These are phyloP conservation scores for Desmodus rotundus DNA, from an alignment of 2,113 vertebrate genomes.

Conservation along the genomic window DNA sequence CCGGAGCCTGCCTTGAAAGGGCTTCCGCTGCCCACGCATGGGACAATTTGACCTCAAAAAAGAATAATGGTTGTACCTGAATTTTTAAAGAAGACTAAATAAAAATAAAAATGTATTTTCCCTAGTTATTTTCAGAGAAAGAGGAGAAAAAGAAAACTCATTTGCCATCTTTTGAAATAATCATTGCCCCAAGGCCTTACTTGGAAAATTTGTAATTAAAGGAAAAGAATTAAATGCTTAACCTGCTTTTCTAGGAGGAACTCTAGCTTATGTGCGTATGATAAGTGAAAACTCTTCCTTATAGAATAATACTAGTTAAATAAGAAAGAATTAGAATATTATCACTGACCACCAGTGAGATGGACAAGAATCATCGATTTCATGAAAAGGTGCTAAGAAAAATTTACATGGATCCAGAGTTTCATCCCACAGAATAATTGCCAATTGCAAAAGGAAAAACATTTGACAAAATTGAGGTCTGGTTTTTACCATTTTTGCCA, in stretches of 20 bases:
- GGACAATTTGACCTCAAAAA: neutral
- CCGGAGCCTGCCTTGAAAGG: neutral
- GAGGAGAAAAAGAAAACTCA: neutral
- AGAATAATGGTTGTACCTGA: neutral
- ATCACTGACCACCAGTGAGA: neutral
- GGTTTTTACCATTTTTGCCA: neutral
- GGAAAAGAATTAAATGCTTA: neutral
- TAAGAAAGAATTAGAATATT: neutral
- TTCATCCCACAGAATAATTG: neutral
- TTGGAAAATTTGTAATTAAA: neutral
- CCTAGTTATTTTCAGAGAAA: neutral
- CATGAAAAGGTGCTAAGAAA: neutral
- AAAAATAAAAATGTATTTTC: neutral
- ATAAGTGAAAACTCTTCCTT: neutral
- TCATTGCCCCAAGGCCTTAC: neutral
- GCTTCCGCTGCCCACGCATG: neutral
- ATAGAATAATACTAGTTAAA: neutral
- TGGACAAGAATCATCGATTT: neutral
- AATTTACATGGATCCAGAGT: neutral
- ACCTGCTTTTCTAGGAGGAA: neutral
- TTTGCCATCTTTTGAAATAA: neutral
- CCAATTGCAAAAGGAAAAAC: neutral
- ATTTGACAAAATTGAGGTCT: neutral
- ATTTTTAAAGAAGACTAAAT: neutral
- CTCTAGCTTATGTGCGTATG: neutral